These are phyloP conservation scores for Rhinogobio ventralis DNA, from an alignment of 2,797 vertebrate species.

Conservation along the genomic window DNA sequence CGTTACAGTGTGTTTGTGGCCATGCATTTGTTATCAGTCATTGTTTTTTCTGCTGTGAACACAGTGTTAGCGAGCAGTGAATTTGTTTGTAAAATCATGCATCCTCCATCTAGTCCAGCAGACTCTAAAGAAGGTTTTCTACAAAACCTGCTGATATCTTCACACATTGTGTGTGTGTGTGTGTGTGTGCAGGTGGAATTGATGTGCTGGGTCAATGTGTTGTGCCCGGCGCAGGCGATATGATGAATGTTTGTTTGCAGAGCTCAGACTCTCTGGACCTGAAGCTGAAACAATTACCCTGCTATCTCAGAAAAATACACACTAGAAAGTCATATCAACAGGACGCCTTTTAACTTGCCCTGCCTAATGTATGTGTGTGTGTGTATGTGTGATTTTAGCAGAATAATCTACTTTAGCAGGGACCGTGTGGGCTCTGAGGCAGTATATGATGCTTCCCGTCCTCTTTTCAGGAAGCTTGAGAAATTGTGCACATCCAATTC, in stretches of 20 bases:
- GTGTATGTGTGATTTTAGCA: not conserved
- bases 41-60: not conserved
- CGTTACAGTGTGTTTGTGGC: not conserved
- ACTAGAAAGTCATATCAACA: not conserved
- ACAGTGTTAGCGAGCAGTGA: not conserved
- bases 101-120: not conserved
- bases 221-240: too few relatives aligned
- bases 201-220: slow-evolving; percentile 8
- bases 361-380: not conserved
- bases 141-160: not conserved
- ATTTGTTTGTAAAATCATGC: not conserved
- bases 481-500: not conserved
- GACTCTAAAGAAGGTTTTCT: not conserved
- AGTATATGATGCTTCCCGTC: not conserved
- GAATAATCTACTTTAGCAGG: not conserved
- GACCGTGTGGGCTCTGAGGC: not conserved
- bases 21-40: not conserved
- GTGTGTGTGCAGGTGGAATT: not conserved
- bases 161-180: too few relatives aligned
- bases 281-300: slow-evolving; percentile 16
- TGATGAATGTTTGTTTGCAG: slow-evolving; percentile 37
- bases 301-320: slow-evolving; percentile 24
- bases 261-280: slow-evolving; percentile 12
- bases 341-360: not conserved
- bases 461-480: slow-evolving; percentile 1